Evolutionary conservation across 1,140 invertebrate species (phyloP).

Genomic region (Bombus soroeensis): DNA sequence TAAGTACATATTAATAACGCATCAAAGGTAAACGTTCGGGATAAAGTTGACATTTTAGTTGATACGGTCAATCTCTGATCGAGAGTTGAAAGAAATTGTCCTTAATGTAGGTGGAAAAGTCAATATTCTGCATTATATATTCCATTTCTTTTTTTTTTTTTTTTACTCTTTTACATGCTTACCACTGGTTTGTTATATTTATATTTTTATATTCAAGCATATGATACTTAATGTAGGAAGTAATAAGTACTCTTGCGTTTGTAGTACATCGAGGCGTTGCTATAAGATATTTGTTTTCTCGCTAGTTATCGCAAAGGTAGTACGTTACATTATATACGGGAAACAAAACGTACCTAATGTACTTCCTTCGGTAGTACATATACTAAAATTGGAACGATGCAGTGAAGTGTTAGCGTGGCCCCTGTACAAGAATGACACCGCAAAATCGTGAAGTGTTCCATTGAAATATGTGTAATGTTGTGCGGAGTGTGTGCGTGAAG

Average conservation of each 20-base stretch:
- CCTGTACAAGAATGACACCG: too few species aligned
- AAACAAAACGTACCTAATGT: background rate
- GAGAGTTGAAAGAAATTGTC: background rate
- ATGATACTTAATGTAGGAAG: background rate
- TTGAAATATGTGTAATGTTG: too few species aligned
- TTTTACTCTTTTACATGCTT: too few species aligned
- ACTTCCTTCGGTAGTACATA: conserved; percentile 22
- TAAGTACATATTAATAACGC: background rate
- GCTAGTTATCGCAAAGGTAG: background rate
- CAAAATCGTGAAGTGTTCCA: too few species aligned
- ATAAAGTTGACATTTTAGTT: too few species aligned
- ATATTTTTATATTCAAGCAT: too few species aligned
- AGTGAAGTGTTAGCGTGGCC: too few species aligned
- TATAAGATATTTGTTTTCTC: background rate
- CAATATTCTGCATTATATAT: too few species aligned
- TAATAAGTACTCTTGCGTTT: background rate
- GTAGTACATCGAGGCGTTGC: fast-evolving
- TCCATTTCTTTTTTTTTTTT: too few species aligned
- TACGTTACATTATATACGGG: background rate
- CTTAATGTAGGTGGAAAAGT: background rate
- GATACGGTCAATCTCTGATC: background rate
- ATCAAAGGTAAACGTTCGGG: background rate
- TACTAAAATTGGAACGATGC: conserved; percentile 84
- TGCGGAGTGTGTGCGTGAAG: too few species aligned
- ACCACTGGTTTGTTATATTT: too few species aligned